Base-by-base conservation (phyloP, 2,888 invertebrate species). In the Hedya salicella region DNA sequence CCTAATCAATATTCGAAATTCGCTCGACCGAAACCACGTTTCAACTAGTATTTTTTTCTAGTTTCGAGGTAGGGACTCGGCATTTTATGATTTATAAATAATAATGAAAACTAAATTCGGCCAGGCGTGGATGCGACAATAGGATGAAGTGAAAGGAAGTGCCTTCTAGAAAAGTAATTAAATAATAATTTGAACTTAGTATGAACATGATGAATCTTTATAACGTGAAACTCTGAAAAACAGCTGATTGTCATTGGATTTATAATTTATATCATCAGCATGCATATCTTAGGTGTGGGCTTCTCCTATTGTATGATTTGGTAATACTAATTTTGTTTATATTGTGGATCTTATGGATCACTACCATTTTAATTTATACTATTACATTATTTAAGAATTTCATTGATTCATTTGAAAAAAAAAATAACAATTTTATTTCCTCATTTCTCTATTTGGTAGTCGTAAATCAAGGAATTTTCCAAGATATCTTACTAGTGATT, bases 1-100 rank as follows among this genome's bases (percentile, higher is more conserved):
- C 16, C 11, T 48, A 61, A 66, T 66, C 60, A 61, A 61, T 61
- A 66, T 66, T 65, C 54, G 40, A 42, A 54, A 54, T 54, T 30
- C 25, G 11, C 42, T 5, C 16, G 36, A 67, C 17, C 9, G 42
- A n/a, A 36, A 57, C 65, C 52, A 66, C 52, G 57, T 52, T 64
- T 50, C 17, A 3, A 16, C 42, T 21, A 16, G n/a, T 1, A 17
- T 0, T 13, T 21, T 40, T 42, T 30, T 1, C 11, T 17, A 3
- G 13, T 46, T 32, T 32, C 3, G 11, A 32, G 30, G 2, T 44
- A 16, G 9, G 25, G 5, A 21, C 14, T 21, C 4, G 14, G 9
- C 21, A 42, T 54, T 25, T 21, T 4, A 25, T 25, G 0, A 8
- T 19, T n/a, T 19, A 17, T 39, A 54, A 54, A 13, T 13, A 16